Percentiles rank a stretch among this genome's conserved stretches.
phyloP scores from a whole-genome alignment of 1,140 invertebrate species.

The Scaptomyza graminum region DNA sequence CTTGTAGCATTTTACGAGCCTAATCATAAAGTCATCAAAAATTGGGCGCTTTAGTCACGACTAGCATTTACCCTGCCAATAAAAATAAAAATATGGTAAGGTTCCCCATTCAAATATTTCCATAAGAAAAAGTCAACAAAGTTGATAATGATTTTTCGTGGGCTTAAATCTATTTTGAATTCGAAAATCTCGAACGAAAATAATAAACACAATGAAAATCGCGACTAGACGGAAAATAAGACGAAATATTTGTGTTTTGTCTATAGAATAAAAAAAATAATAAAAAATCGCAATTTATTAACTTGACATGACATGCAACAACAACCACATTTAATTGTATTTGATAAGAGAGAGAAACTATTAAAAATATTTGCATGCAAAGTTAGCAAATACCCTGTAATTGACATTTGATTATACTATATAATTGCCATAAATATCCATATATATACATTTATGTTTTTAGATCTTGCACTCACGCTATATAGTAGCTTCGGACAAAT shows the following conservation, averaged over 20 bases:
- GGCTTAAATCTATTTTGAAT: slow-evolving; percentile 57
- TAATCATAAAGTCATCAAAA: slow-evolving; percentile 52
- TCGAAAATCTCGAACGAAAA: slow-evolving; percentile 45
- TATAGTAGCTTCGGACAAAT: too few relatives aligned
- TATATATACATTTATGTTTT: too few relatives aligned
- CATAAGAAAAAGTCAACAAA: too few relatives aligned
- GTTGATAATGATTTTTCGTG: neutral
- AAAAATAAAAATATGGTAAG: too few relatives aligned
- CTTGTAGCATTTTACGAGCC: slow-evolving; percentile 65
- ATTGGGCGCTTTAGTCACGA: neutral
- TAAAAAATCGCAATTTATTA: slow-evolving; percentile 52
- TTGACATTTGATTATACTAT: neutral
- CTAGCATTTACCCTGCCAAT: neutral
- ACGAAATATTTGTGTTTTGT: slow-evolving; percentile 15
- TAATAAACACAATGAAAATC: slow-evolving; percentile 37
- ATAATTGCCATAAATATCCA: too few relatives aligned
- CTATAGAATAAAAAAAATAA: slow-evolving; percentile 23
- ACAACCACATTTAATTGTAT: slow-evolving; percentile 37
- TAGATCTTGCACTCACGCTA: too few relatives aligned
- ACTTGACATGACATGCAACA: slow-evolving; percentile 32
- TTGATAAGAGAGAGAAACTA: slow-evolving; percentile 29
- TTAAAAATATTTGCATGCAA: slow-evolving; percentile 1
- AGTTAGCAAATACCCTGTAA: neutral
- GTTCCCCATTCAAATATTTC: too few relatives aligned
- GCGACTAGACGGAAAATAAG: slow-evolving; percentile 25